These are phyloP conservation scores for Aptenodytes forsteri DNA, from an alignment of 2,113 vertebrate genomes.

Conservation along the genomic window DNA sequence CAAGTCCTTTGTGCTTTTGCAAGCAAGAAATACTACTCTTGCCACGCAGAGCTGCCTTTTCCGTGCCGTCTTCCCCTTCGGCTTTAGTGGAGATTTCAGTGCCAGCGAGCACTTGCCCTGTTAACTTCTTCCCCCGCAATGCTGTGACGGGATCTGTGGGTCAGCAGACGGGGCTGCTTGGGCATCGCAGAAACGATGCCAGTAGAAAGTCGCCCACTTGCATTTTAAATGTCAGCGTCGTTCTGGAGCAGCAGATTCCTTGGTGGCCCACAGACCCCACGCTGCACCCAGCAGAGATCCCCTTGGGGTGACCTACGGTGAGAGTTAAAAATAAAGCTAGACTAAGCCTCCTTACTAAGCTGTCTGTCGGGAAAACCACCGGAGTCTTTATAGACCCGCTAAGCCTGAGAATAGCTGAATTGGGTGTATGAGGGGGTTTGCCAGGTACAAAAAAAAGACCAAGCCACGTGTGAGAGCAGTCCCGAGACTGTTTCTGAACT, in stretches of 20 bases:
- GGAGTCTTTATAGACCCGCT: background rate
- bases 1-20: background rate
- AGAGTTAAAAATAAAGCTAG: background rate
- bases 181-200: background rate
- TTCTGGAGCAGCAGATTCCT: background rate
- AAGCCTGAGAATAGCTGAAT: background rate
- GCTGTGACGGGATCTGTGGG: background rate
- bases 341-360: background rate
- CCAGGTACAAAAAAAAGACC: background rate
- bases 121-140: background rate
- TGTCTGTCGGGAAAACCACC: background rate
- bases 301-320: background rate
- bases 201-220: background rate
- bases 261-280: background rate
- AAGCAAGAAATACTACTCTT: background rate
- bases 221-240: rapidly evolving
- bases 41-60: background rate
- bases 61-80: rapidly evolving
- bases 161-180: background rate
- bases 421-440: rapidly evolving
- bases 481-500: background rate
- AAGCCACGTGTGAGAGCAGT: background rate
- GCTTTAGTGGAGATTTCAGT: background rate
- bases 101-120: rapidly evolving
- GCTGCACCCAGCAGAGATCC: background rate